These are phyloP conservation scores for Apistogramma diplotaenia DNA, from an alignment of 2,113 vertebrate species.

Conservation along the genomic window DNA sequence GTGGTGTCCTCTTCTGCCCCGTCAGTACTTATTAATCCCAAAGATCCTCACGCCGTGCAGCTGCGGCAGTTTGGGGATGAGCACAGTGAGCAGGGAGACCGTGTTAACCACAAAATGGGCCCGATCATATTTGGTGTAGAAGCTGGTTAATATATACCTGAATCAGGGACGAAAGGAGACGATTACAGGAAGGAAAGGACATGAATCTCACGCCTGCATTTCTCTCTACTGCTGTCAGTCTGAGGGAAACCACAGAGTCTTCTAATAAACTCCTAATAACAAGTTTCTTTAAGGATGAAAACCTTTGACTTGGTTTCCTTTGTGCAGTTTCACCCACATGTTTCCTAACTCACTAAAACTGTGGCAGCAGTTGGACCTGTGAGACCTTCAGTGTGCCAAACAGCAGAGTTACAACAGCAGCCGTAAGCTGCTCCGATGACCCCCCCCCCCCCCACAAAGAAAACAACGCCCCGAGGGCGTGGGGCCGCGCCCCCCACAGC, in stretches of 20 bases:
- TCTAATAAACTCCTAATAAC: neutral
- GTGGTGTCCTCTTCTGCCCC: constrained; percentile 27
- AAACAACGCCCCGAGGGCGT: too few species aligned
- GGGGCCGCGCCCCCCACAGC: too few species aligned
- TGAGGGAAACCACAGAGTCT: neutral
- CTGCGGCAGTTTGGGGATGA: constrained; percentile 97
- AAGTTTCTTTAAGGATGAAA: neutral
- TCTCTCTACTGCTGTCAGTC: neutral
- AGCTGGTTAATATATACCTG: constrained; percentile 97
- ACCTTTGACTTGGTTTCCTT: neutral
- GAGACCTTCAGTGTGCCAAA: neutral
- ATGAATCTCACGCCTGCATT: neutral
- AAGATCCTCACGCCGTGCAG: constrained; percentile 95
- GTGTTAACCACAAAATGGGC: constrained; percentile 96
- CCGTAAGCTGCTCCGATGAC: neutral
- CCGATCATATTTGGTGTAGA: constrained; percentile 97
- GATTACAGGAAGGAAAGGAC: neutral
- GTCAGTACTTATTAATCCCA: constrained; percentile 97
- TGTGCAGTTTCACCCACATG: neutral
- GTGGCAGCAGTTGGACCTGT: neutral
- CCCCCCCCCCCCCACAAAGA: too few species aligned
- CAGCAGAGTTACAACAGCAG: neutral
- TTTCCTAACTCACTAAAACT: neutral
- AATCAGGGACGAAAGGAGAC: neutral
- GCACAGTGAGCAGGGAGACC: constrained; percentile 89